phyloP scores from a whole-genome alignment of 1,140 invertebrate species.

The Antheraea pernyi region DNA sequence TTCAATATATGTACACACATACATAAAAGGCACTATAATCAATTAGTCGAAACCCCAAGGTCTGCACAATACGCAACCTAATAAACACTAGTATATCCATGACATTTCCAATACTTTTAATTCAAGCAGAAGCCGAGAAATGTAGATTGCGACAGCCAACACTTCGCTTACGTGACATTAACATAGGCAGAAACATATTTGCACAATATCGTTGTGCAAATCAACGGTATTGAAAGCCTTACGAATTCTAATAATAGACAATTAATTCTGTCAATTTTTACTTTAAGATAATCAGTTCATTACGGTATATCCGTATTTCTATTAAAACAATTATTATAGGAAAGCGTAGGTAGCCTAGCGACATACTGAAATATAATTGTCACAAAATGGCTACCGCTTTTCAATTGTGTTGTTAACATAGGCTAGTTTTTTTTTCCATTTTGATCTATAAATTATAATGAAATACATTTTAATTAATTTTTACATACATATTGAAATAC shows the following conservation, averaged over 20 bases:
- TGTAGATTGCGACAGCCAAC: not conserved
- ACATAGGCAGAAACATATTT: not conserved
- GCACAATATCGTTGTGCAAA: constrained; percentile 4
- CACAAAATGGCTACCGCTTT: too few species aligned
- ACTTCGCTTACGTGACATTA: constrained; percentile 1
- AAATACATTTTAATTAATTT: too few species aligned
- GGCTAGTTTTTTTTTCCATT: too few species aligned
- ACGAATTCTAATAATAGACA: not conserved
- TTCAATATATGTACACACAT: too few species aligned
- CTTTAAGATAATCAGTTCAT: not conserved
- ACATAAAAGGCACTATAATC: not conserved
- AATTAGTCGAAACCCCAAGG: not conserved
- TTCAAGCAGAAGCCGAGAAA: not conserved
- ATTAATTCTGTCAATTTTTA: not conserved
- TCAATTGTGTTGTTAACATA: too few species aligned
- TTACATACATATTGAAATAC: too few species aligned
- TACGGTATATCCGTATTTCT: not conserved
- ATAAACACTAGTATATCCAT: not conserved
- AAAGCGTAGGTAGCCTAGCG: too few species aligned
- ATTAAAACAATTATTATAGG: too few species aligned
- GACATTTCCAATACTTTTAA: constrained; percentile 2
- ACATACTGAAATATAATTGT: too few species aligned
- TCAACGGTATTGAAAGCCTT: not conserved
- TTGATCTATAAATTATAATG: too few species aligned
- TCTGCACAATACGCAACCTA: not conserved